Evolutionary conservation across 2,888 invertebrate species (phyloP).

Genomic region (Pegoplata infirma): DNA sequence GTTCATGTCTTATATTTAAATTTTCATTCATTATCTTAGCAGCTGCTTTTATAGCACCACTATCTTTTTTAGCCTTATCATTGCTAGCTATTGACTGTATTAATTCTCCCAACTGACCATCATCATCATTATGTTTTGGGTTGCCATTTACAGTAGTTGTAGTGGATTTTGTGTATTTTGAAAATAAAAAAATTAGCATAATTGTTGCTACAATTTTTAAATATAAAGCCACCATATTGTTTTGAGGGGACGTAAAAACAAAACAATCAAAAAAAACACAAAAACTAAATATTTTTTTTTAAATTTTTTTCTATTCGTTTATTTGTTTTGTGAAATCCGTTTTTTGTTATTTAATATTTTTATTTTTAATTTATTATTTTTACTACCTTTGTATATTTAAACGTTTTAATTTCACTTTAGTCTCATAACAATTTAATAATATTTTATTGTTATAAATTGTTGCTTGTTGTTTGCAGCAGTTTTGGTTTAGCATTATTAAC

Average conservation of each 20-base stretch:
- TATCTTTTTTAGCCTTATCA: too few species aligned
- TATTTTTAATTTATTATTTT: background rate
- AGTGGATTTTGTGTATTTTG: background rate
- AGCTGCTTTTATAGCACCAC: background rate
- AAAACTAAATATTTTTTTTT: background rate
- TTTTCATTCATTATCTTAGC: too few species aligned
- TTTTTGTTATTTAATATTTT: background rate
- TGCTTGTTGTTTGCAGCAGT: slow-evolving; percentile 12
- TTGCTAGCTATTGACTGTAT: too few species aligned
- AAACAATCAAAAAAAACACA: background rate
- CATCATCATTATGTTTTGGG: too few species aligned
- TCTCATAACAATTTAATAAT: slow-evolving; percentile 32
- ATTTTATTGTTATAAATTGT: slow-evolving; percentile 45
- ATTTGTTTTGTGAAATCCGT: too few species aligned
- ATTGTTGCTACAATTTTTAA: slow-evolving; percentile 43
- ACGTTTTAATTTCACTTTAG: slow-evolving; percentile 43
- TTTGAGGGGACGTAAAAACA: background rate
- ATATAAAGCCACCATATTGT: slow-evolving; percentile 41
- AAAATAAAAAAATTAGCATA: slow-evolving; percentile 43
- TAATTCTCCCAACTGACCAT: background rate
- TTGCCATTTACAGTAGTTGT: background rate
- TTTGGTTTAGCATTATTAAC: slow-evolving; percentile 42
- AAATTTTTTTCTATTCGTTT: background rate
- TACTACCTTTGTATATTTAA: slow-evolving; percentile 53
- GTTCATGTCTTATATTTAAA: slow-evolving; percentile 47